Evolutionary conservation across 2,888 invertebrate genomes (phyloP), one percentile per base, ranked within the genome.

Genomic region (Idaea aversata): DNA sequence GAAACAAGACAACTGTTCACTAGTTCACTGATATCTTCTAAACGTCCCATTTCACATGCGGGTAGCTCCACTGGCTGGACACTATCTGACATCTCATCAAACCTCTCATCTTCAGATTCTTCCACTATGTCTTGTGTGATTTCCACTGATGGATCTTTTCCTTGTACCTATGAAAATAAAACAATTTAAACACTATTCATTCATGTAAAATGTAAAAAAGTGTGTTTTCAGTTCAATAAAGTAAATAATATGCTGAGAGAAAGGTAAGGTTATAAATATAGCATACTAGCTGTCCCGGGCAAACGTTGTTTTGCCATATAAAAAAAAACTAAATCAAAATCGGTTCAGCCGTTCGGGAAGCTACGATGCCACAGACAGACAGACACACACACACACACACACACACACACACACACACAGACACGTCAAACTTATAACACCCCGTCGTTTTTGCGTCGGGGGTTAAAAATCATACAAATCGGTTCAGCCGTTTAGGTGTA

Each of bases 101-200:
- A 98, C 62, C 98, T 94, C 83, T 99, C 99, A 95, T 99, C 99
- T 94, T 98, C 98, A 0, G 98, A 98, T 85, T 98, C 98, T 88
- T 98, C 98, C 5, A 98, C 98, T 76, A 98, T 97, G 78, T 98
- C 98, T 90, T 99, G 99, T 63, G 99, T 99, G 71, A 99, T 98
- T 89, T 99, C 98, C 69, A 99, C 98, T 35, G 98, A 98, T 59
- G 99, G 99, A 93, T 99, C 99, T 90, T 99, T 99, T 57, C 99
- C 99, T 94, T 99, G 99, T 58, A 99, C 98, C 96, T 97, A 86
- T 58, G 87, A 86, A 61, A 70, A 69, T 65, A 63, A 63, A 60
- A 63, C 7, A 10, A 10, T 47, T 13, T 7, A 47, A 47, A 47
- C 7, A 47, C 47, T 13, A 25, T 25, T 25, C 25, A 25, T 25